Evolutionary conservation across 2,797 vertebrate species (phyloP).

Genomic region (Coregonus ussuriensis): DNA sequence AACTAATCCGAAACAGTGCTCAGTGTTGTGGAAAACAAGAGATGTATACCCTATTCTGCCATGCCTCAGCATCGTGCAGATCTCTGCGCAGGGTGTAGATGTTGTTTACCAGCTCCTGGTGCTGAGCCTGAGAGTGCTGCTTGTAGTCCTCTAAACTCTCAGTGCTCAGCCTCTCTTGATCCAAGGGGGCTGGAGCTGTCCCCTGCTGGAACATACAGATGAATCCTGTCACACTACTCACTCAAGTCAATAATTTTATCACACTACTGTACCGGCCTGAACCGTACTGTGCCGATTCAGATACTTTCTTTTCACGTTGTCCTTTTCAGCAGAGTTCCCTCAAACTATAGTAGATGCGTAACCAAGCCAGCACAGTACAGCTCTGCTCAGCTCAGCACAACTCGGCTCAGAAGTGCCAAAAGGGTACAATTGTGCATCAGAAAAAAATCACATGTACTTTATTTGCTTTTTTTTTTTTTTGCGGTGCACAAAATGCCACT

Average conservation of each 20-base stretch:
- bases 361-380: too few relatives aligned
- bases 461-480: too few relatives aligned
- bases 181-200: slow-evolving; percentile 13
- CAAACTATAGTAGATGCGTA: too few relatives aligned
- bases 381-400: neutral
- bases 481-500: too few relatives aligned
- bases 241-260: neutral
- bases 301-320: neutral
- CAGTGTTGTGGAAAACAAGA: neutral
- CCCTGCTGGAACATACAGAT: slow-evolving; percentile 32
- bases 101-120: slow-evolving; percentile 74
- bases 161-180: slow-evolving; percentile 54
- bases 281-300: neutral
- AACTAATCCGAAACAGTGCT: neutral
- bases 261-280: neutral
- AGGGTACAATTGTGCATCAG: too few relatives aligned
- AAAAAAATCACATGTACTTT: too few relatives aligned
- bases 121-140: slow-evolving; percentile 60
- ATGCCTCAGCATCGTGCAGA: slow-evolving; percentile 76
- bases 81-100: slow-evolving; percentile 80
- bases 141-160: slow-evolving; percentile 70
- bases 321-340: too few relatives aligned
- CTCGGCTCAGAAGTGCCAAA: neutral
- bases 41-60: slow-evolving; percentile 74
- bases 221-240: neutral